Conservation (phyloP, 2,113 vertebrate genomes). For the Ictalurus furcatus region DNA sequence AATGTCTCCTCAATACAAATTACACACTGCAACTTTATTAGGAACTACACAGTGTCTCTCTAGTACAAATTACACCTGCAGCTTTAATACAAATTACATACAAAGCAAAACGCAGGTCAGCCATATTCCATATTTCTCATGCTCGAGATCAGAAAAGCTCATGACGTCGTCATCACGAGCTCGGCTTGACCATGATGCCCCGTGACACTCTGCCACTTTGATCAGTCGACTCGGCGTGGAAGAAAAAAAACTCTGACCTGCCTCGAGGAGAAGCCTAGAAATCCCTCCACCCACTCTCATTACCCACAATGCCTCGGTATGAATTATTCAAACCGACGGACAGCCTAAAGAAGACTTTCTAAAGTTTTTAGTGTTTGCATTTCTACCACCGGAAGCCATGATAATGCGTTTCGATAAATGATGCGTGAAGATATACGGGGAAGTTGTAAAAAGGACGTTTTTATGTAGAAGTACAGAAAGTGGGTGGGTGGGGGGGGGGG, state of each 20-base stretch:
- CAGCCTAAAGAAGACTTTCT: not conserved
- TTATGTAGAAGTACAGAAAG: not conserved
- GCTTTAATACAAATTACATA: not conserved
- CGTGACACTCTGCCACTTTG: constrained; percentile 24
- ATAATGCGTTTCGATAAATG: not conserved
- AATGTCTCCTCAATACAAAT: too few species aligned
- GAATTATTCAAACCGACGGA: constrained; percentile 29
- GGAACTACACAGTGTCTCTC: not conserved
- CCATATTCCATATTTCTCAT: not conserved
- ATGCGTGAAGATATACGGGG: not conserved
- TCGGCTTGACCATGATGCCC: not conserved
- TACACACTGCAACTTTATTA: not conserved
- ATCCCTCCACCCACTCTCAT: not conserved
- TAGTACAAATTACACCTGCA: not conserved
- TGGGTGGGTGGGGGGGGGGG: not conserved
- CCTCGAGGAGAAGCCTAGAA: not conserved
- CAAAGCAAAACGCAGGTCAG: not conserved
- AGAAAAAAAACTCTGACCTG: not conserved
- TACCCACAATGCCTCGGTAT: constrained; percentile 17
- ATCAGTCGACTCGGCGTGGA: not conserved
- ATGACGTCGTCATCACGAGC: not conserved
- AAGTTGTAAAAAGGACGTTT: not conserved
- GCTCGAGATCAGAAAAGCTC: not conserved
- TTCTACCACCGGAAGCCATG: constrained; percentile 4
- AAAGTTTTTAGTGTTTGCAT: not conserved